These are phyloP conservation scores for Chrysochloris asiatica DNA, from an alignment of 2,113 vertebrate genomes.

Conservation along the genomic window DNA sequence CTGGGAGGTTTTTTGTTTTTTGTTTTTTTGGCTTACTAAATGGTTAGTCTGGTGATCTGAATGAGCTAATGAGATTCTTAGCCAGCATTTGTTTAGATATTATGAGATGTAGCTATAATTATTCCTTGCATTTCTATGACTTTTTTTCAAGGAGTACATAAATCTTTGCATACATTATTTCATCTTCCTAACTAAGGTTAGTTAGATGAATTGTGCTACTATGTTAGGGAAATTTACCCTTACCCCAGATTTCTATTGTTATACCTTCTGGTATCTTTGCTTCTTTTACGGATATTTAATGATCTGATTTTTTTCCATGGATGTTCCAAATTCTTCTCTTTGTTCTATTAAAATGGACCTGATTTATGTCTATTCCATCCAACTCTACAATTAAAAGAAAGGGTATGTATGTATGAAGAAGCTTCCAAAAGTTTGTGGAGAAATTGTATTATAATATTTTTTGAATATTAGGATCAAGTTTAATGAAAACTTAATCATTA, in stretches of 20 bases:
- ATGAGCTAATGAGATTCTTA: not conserved
- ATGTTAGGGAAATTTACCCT: conserved; percentile 18
- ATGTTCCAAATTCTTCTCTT: not conserved
- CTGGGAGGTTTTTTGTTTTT: not conserved
- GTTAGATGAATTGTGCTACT: not conserved
- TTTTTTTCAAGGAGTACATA: not conserved
- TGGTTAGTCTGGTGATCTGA: not conserved
- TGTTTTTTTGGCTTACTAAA: not conserved
- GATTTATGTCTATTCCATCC: not conserved
- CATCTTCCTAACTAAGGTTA: not conserved
- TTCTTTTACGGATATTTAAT: not conserved
- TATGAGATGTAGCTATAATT: not conserved
- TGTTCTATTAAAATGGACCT: not conserved
- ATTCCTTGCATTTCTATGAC: not conserved
- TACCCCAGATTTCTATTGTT: not conserved
- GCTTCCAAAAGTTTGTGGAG: not conserved
- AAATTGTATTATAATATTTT: too few relatives aligned
- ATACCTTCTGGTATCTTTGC: not conserved
- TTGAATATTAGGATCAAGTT: too few relatives aligned
- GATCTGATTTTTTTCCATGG: not conserved
- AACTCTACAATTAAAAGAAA: not conserved
- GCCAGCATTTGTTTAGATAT: not conserved
- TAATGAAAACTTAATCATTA: too few relatives aligned
- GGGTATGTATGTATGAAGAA: not conserved
- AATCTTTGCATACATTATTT: conserved; percentile 1